These are phyloP conservation scores for Cephalopholis sonnerati DNA, from an alignment of 2,113 vertebrate genomes.

Conservation along the genomic window DNA sequence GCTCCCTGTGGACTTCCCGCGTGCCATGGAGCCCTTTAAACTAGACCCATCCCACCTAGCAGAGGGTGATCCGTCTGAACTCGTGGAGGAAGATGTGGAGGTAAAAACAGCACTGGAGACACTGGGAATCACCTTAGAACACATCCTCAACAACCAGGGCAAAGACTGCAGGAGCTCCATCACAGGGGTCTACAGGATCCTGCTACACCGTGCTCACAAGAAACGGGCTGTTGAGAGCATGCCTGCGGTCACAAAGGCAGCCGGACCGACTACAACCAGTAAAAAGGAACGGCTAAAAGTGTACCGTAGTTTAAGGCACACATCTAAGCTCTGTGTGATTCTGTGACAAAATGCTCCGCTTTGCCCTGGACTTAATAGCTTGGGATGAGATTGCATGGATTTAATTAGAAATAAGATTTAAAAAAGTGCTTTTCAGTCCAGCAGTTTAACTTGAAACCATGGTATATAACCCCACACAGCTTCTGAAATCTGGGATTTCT, in stretches of 20 bases:
- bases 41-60: conserved; percentile 92
- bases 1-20: conserved; percentile 89
- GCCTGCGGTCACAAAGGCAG: conserved; percentile 83
- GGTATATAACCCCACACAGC: conserved; percentile 23
- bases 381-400: conserved; percentile 55
- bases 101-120: conserved; percentile 88
- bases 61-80: conserved; percentile 80
- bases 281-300: conserved; percentile 85
- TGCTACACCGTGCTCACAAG: conserved; percentile 92
- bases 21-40: conserved; percentile 89
- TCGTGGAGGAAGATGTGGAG: conserved; percentile 90
- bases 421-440: conserved; percentile 57
- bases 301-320: conserved; percentile 88
- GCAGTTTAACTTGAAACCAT: conserved; percentile 47
- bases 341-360: conserved; percentile 83
- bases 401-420: conserved; percentile 24
- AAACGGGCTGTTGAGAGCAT: conserved; percentile 87
- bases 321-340: conserved; percentile 95
- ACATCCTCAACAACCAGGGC: conserved; percentile 92
- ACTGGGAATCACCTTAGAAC: conserved; percentile 91
- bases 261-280: conserved; percentile 42
- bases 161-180: conserved; percentile 91
- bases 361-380: conserved; percentile 26
- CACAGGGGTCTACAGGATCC: conserved; percentile 93
- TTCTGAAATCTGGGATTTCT: conserved; percentile 63